Percentiles rank a stretch among this genome's conserved stretches.
These are phyloP conservation scores for Nanorana parkeri DNA, from an alignment of 2,113 vertebrate genomes.

Conservation along the genomic window DNA sequence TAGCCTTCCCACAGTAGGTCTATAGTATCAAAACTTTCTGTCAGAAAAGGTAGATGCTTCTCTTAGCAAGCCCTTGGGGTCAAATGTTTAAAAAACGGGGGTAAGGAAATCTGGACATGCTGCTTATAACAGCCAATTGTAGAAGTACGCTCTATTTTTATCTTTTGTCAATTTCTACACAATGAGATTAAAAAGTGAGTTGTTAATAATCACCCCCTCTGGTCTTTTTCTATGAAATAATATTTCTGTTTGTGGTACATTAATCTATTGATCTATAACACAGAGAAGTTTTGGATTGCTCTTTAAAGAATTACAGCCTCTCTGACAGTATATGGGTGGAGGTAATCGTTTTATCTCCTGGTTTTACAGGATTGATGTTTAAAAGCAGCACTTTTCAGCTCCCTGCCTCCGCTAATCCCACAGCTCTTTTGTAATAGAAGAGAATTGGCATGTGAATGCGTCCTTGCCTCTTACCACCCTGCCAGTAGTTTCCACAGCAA, in stretches of 20 bases:
- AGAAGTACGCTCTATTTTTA: too few relatives aligned
- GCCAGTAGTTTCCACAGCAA: slow-evolving; percentile 43
- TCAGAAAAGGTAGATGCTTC: too few relatives aligned
- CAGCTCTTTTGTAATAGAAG: slow-evolving; percentile 45
- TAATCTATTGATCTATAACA: background rate
- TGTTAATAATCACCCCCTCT: background rate
- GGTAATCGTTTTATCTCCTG: slow-evolving; percentile 18
- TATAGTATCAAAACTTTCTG: too few relatives aligned
- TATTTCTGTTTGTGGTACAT: background rate
- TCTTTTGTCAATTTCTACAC: too few relatives aligned
- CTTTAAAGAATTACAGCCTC: background rate
- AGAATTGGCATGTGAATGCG: slow-evolving; percentile 43
- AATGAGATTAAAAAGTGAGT: background rate
- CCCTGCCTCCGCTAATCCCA: slow-evolving; percentile 47
- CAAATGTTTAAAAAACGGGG: too few relatives aligned
- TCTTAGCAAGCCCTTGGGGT: too few relatives aligned
- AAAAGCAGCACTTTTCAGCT: slow-evolving; percentile 7
- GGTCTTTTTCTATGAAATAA: background rate
- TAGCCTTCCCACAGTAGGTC: too few relatives aligned
- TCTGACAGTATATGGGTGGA: background rate
- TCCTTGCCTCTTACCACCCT: slow-evolving; percentile 43
- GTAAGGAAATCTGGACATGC: too few relatives aligned
- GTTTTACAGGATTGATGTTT: slow-evolving; percentile 42
- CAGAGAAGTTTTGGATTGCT: background rate
- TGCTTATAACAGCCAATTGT: too few relatives aligned